Evolutionary conservation across 2,113 vertebrate genomes (phyloP).

Genomic region (Panurus biarmicus): DNA sequence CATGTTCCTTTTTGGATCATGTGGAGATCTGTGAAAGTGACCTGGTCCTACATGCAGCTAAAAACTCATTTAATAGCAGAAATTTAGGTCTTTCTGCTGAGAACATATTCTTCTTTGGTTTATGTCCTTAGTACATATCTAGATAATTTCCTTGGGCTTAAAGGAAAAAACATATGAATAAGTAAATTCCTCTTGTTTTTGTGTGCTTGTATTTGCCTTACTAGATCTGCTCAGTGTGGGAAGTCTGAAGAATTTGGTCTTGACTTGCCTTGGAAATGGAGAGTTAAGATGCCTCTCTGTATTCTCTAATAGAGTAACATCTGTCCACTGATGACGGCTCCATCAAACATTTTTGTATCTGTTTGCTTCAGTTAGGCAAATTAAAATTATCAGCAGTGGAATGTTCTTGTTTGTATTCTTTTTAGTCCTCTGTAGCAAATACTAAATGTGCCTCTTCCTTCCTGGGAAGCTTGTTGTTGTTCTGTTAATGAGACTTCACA

Average conservation of each 20-base stretch:
- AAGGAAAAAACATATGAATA: not conserved
- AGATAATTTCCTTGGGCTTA: not conserved
- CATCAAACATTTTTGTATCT: not conserved
- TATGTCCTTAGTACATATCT: not conserved
- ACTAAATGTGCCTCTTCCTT: not conserved
- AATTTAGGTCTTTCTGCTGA: not conserved
- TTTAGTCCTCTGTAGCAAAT: not conserved
- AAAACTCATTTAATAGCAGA: not conserved
- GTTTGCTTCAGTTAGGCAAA: not conserved
- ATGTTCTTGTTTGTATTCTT: not conserved
- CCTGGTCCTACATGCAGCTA: not conserved
- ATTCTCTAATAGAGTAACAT: not conserved
- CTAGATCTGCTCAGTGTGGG: not conserved
- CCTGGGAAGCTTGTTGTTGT: not conserved
- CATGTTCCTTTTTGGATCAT: not conserved
- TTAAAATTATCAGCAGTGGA: not conserved
- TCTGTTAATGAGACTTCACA: not conserved
- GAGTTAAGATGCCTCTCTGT: not conserved
- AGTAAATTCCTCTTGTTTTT: accelerated
- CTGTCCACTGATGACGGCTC: not conserved
- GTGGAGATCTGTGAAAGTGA: not conserved
- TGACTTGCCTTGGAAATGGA: not conserved
- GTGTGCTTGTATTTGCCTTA: not conserved
- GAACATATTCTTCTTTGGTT: not conserved
- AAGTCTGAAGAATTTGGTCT: not conserved